phyloP scores from a whole-genome alignment of 2,113 vertebrate species.

The Eudyptes chrysolophus region DNA sequence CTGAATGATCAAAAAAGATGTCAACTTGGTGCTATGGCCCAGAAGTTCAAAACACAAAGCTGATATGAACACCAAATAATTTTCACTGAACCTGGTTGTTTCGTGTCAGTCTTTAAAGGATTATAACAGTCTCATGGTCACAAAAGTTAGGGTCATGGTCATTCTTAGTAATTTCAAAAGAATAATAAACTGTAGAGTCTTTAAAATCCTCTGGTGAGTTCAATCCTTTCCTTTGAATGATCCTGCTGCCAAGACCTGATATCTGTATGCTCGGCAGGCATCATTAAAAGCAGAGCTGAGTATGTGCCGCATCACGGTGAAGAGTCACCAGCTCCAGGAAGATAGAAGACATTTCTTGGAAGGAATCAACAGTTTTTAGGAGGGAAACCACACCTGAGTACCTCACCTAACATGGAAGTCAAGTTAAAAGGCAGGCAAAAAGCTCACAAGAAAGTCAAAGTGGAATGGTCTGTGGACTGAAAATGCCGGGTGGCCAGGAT shows the following conservation, averaged over 20 bases:
- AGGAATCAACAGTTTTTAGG: not conserved
- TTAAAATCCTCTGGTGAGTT: not conserved
- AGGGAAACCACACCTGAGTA: not conserved
- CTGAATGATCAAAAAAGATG: not conserved
- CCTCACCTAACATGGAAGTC: not conserved
- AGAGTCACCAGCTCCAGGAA: not conserved
- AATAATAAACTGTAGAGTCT: not conserved
- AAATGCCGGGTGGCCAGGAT: not conserved
- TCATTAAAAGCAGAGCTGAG: not conserved
- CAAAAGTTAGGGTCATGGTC: not conserved
- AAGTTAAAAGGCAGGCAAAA: not conserved
- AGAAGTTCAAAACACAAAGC: not conserved
- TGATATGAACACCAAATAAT: not conserved
- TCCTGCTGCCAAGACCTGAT: not conserved
- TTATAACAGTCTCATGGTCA: not conserved
- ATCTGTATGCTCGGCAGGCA: not conserved
- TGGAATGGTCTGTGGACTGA: not conserved
- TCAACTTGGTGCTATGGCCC: not conserved
- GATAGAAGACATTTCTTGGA: not conserved
- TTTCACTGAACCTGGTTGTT: not conserved
- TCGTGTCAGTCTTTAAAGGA: not conserved
- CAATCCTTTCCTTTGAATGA: not conserved
- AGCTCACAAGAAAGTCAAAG: not conserved
- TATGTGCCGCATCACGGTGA: accelerated
- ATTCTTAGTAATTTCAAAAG: not conserved